Base-by-base conservation (phyloP, 1,140 invertebrate species). In the Meloidogyne hapla region DNA sequence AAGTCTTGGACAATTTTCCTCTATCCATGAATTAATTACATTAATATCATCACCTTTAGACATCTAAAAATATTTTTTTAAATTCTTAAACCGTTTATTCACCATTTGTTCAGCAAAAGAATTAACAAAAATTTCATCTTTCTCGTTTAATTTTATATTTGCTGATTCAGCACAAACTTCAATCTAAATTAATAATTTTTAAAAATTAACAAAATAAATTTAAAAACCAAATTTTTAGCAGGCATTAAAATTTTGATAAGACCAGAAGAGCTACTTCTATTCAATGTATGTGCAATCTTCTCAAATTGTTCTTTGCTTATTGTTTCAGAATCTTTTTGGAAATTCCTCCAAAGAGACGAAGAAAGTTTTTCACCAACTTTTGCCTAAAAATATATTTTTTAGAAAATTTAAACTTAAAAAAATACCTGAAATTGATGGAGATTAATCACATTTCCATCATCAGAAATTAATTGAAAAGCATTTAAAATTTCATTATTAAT, bases 91-190 rank as follows among this genome's bases (percentile, higher is more conserved):
- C 8, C 23, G n/a, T 15, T 18, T 26, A 64, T 18, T 70, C 18
- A 73, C 76, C 76, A 77, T 77, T 33, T 77, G 45, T 77, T 74
- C 67, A 56, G 74, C 8, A 9, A 77, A 42, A 8, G 76, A 77
- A 33, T 77, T 61, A 5, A 77, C 15, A 61, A 77, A 77, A 23
- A 4, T 4, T 26, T 63, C 33, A 40, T 77, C 56, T 0, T 77
- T 40, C 15, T 77, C 28, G 4, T 40, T 48, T 77, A 73, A 13
- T 78, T 28, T 6, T 15, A 77, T 23, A 38, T 45, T 40, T 18
- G 45, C 48, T 9, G 75, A 56, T 21, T 77, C 76, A 64, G 69
- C 23, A 63, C 71, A 73, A 21, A 64, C 15, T 9, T 18, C 38
- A 40, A 73, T n/a, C 71, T 73, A 38, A 73, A 63, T 26, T 12